Conservation (phyloP, 1,140 invertebrate genomes). For the Aporrectodea caliginosa region DNA sequence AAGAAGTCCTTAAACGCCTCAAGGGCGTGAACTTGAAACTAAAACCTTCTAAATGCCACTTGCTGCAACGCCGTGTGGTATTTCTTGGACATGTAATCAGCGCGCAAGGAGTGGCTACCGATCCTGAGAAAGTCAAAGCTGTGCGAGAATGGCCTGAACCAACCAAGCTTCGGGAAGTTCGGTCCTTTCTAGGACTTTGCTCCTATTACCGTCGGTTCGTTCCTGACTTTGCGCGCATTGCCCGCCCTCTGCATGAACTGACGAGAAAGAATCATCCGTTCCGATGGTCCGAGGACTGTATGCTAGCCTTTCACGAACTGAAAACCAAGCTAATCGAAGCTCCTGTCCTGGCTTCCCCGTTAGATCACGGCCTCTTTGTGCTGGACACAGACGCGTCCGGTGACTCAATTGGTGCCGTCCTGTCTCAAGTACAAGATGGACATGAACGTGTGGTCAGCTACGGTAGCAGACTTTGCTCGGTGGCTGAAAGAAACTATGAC, state of each 20-base stretch:
- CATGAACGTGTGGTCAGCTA: conserved; percentile 26
- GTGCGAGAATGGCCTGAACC: conserved; percentile 51
- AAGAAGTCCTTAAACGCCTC: conserved; percentile 35
- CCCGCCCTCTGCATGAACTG: conserved; percentile 27
- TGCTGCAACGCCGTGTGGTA: conserved; percentile 33
- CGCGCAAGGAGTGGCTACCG: conserved; percentile 29
- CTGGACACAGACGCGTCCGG: conserved; percentile 25
- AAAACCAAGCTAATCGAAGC: conserved; percentile 24
- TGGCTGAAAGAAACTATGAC: conserved; percentile 56
- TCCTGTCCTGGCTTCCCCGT: conserved; percentile 25
- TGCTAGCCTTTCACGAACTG: conserved; percentile 21
- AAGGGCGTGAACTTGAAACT: conserved; percentile 34
- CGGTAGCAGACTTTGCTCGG: conserved; percentile 39
- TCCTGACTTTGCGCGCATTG: conserved; percentile 32
- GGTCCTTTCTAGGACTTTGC: conserved; percentile 48
- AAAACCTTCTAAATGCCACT: conserved; percentile 36
- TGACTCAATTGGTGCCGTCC: conserved; percentile 18
- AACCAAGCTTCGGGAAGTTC: conserved; percentile 44
- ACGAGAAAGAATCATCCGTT: conserved; percentile 21
- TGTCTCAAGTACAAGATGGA: conserved; percentile 27
- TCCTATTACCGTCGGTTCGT: conserved; percentile 56
- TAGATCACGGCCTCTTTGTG: conserved; percentile 13
- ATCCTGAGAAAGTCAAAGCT: conserved; percentile 46
- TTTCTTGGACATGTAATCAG: conserved; percentile 35
- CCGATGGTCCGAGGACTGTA: conserved; percentile 6